Percentiles rank a stretch among this genome's conserved stretches.
Conservation (phyloP, 2,113 vertebrate species). For the Miniopterus natalensis region DNA sequence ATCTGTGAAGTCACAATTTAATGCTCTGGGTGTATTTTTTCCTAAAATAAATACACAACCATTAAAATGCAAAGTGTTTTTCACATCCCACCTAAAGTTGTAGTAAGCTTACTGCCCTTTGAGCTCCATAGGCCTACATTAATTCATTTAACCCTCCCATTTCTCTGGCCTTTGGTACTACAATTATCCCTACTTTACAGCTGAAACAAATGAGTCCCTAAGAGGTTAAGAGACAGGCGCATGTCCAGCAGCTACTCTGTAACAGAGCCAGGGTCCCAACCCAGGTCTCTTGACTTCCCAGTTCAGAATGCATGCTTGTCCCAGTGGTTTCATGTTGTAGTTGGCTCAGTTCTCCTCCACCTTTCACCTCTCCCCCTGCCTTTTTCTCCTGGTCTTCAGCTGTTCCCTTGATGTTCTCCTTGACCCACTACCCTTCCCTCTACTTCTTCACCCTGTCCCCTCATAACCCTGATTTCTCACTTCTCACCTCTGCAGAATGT, state of each 20-base stretch:
- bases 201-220: background rate
- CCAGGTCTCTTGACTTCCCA: background rate
- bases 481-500: conserved; percentile 74
- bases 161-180: background rate
- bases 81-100: background rate
- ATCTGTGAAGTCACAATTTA: conserved; percentile 33
- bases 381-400: background rate
- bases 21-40: background rate
- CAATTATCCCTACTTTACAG: background rate
- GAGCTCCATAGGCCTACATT: background rate
- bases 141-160: background rate
- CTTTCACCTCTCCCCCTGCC: background rate
- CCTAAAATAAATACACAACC: conserved; percentile 8
- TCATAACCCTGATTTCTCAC: background rate
- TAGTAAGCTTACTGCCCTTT: background rate
- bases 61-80: background rate
- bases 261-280: background rate
- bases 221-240: background rate
- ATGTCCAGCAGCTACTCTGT: background rate
- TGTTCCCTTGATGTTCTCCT: background rate
- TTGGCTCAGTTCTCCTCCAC: background rate
- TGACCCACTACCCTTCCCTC: background rate
- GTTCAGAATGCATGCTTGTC: background rate
- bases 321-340: background rate
- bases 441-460: background rate